Base-by-base conservation (phyloP, 2,888 invertebrate genomes). In the Philopedon plagiatum region DNA sequence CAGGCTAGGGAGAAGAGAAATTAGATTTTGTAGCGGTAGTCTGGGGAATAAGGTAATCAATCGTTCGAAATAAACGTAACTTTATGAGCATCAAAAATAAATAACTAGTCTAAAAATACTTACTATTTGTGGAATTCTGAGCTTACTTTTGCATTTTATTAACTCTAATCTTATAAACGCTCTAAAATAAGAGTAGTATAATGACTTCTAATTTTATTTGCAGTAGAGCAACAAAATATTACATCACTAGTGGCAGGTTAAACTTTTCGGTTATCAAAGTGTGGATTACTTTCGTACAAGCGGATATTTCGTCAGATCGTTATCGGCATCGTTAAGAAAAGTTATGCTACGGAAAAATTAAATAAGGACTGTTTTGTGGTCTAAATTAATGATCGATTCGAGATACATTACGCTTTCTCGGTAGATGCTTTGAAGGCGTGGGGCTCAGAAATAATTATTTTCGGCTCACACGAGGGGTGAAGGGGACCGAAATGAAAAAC, bases 381-480 rank as follows among this genome's bases (percentile, higher is more conserved):
- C 15, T 41, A 67, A 72, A 72, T 72, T 72, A 68, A 72, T 72
- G 72, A 72, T 72, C 65, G 71, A 71, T 66, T 62, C 44, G 18
- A 62, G 66, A 71, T 71, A 71, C 51, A 66, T 71, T 49, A 65
- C 37, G 71, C 51, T 21, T 51, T 44, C 66, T 60, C 44, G 18
- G 23, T 41, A 39, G 63, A 62, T 51, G 21, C 57, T 49, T 65
- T 58, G 54, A 46, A 57, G 57, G 46, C 46, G 26, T 44, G 32
- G 62, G 29, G 67, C 68, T 60, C 34, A 71, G 60, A 64, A 74
- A 71, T 72, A 74, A 74, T 74, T 72, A 69, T 74, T 72, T 74
- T 51, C 56, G 44, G 32, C 63, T 44, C 46, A 37, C 69, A 64
- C 58, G 61, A 67, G 70, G 70, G 69, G 15, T 32, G 49, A 32